Evolutionary conservation across 2,797 vertebrate species (phyloP), one percentile per base, ranked within the genome.

Genomic region (Paratrypauchen microcephalus): DNA sequence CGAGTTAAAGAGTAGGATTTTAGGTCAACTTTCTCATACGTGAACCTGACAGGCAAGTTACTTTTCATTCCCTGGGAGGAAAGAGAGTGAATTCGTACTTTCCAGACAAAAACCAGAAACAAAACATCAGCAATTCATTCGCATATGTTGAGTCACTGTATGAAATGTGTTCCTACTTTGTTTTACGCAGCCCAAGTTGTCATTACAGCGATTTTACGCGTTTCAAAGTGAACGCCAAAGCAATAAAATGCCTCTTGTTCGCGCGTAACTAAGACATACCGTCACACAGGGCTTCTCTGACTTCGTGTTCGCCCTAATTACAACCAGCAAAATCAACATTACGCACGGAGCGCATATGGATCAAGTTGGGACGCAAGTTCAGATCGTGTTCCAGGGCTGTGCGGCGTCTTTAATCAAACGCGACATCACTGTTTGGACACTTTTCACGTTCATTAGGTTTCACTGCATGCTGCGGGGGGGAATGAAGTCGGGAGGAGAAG

Each of bases 1-100:
- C 23, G 12, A 55, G 68, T 56, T 69, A 78, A 21, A 28, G 13
- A 66, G 11, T 45, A 15, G 69, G 66, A 4, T 64, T 86, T 78
- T 79, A 85, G 83, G 84, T 86, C 84, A 86, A 76, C 66, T 79
- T 65, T 79, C 47, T 60, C 70, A 81, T 50, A 78, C 62, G 26
- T 9, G 73, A 61, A 3, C 36, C 21, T 18, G 55, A 6, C 55
- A 28, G 26, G 41, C 11, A 45, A 45, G 41, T 48, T 24, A 36
- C 30, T 41, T 41, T 41, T 61, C 24, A 23, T 23, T 21, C n/a
- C n/a, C n/a, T 73, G 26, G 55, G 57, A 77, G 13, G 41, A 13
- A 66, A 74, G 24, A 47, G 30, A n/a, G 67, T 62, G 69, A 76
- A 84, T 72, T 6, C 39, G 57, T 52, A 0, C 19, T 50, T 47